Evolutionary conservation across 2,113 vertebrate genomes (phyloP).

Genomic region (Tretioscincus oriximinensis): DNA sequence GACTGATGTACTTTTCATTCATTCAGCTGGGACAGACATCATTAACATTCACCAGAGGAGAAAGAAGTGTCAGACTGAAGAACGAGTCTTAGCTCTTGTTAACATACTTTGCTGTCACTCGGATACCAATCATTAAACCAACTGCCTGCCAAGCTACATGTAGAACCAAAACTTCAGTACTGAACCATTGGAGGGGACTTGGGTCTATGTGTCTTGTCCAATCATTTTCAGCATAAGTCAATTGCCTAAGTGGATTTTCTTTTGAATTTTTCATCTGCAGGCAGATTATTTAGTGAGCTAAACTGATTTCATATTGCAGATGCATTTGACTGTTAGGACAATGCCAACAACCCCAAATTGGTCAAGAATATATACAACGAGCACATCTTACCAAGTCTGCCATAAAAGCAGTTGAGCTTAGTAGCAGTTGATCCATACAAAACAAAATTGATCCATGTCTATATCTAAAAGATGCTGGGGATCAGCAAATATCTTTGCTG

Average conservation of each 20-base stretch:
- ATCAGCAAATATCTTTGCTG: too few species aligned
- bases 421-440: too few species aligned
- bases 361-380: too few species aligned
- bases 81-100: slow-evolving; percentile 53
- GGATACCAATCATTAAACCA: slow-evolving; percentile 50
- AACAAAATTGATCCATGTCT: too few species aligned
- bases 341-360: too few species aligned
- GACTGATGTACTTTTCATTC: slow-evolving; percentile 59
- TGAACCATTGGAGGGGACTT: slow-evolving; percentile 48
- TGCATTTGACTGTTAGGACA: neutral
- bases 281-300: slow-evolving; percentile 6
- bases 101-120: slow-evolving; percentile 50
- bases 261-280: neutral
- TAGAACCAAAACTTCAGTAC: slow-evolving; percentile 56
- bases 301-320: slow-evolving; percentile 20
- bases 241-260: neutral
- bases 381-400: too few species aligned
- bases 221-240: neutral
- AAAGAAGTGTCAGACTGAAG: slow-evolving; percentile 49
- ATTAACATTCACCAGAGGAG: slow-evolving; percentile 43
- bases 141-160: slow-evolving; percentile 57
- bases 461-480: too few species aligned
- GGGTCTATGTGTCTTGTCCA: slow-evolving; percentile 47
- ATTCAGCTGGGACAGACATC: slow-evolving; percentile 46
- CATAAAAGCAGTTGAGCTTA: too few species aligned